Evolutionary conservation across 1,140 invertebrate genomes (phyloP).

Genomic region (Pogonus chalceus): DNA sequence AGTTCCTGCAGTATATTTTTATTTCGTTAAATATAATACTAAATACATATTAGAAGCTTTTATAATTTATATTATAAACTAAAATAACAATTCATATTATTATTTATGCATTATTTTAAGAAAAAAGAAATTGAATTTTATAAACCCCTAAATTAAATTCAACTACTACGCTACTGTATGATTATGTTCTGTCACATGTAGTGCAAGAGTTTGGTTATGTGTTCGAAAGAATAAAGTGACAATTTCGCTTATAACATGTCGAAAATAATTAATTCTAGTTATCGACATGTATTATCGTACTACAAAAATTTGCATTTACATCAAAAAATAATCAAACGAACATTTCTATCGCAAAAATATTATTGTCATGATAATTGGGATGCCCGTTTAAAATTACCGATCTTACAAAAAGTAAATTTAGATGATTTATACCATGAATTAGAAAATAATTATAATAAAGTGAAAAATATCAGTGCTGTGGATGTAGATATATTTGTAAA

Average conservation of each 20-base stretch:
- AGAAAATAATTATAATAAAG: conserved; percentile 44
- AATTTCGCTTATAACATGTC: no score
- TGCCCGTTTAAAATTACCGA: conserved; percentile 42
- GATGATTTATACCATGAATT: conserved; percentile 52
- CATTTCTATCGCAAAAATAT: conserved; percentile 55
- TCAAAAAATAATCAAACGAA: conserved; percentile 18
- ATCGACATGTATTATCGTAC: neutral
- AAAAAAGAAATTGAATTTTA: no score
- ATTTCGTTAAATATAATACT: no score
- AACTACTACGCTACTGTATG: no score
- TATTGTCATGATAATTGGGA: conserved; percentile 56
- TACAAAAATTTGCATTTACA: neutral
- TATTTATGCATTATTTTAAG: no score
- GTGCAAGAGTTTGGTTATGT: neutral
- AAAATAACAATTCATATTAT: no score
- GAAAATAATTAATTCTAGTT: conserved; percentile 1
- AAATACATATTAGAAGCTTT: no score
- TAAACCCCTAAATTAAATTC: no score
- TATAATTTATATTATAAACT: no score
- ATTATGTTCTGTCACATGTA: no score
- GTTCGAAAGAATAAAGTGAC: no score
- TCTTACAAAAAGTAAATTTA: conserved; percentile 52
- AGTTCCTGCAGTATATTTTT: no score
- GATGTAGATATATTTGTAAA: conserved; percentile 69
- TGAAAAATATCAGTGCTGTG: conserved; percentile 49